Base-by-base conservation (phyloP, 2,113 vertebrate species). In the Regulus satrapa region DNA sequence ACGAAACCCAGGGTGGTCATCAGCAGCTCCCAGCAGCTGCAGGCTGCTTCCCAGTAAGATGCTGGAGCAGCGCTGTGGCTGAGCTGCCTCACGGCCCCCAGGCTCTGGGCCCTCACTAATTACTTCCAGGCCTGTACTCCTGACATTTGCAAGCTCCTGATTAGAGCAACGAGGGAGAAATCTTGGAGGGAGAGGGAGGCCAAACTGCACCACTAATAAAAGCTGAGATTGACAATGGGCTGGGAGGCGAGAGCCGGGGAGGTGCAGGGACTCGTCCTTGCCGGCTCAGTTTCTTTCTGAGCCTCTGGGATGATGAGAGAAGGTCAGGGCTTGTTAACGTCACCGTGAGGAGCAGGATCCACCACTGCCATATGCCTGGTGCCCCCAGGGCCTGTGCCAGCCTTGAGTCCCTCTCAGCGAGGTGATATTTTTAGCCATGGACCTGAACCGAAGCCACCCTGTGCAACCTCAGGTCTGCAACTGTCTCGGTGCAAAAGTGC, bases 261-360 rank as follows among this genome's bases (percentile, higher is more conserved):
- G 89, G 94, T 23, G 91, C 56, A 56, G 81, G 80, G 62, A 82
- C 89, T 89, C 3, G 62, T 96, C 95, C 96, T 97, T 94, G 91
- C 93, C 31, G 15, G 85, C 84, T 95, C 73, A 0, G 84, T 88
- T 88, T 94, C 95, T 88, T 59, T 62, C 81, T 6, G 81, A 95
- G 95, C 93, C 94, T 94, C 84, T 91, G 93, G 95, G 93, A 91
- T 95, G 93, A 95, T 40, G 87, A 95, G 95, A 95, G 94, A 91
- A 95, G 96, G 93, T 96, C 96, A 94, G 94, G 93, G 94, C 96
- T 96, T 89, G 95, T 97, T 96, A 97, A 87, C 79, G 81, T 97
- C 95, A 95, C 89, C 2, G 43, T 56, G 92, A 97, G 95, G 93
- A 97, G 95, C 87, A 56, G 81, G 81, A 88, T 81, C 84, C 0